Percentiles rank a stretch among this genome's conserved stretches.
Conservation (phyloP, 2,888 invertebrate genomes). For the Melanargia galathea region DNA sequence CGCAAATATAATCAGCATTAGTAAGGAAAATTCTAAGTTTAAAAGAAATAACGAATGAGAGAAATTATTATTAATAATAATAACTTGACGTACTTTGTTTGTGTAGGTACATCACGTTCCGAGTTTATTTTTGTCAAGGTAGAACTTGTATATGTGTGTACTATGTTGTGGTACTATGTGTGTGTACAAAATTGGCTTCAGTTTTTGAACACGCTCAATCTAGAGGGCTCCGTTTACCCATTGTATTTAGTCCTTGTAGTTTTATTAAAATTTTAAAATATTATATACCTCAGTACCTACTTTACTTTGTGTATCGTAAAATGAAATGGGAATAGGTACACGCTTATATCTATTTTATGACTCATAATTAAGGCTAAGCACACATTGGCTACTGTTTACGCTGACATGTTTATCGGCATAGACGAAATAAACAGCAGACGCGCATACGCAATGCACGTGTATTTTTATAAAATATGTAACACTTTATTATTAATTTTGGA, state of each 20-base stretch:
- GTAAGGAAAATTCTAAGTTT: no score
- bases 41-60: no score
- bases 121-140: no score
- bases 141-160: no score
- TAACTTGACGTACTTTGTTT: no score
- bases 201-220: background rate
- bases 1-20: no score
- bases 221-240: background rate
- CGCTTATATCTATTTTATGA: slow-evolving; percentile 7
- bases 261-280: background rate
- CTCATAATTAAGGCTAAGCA: slow-evolving; percentile 11
- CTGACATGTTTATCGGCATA: slow-evolving; percentile 8
- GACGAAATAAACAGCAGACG: slow-evolving; percentile 9
- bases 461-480: slow-evolving; percentile 5
- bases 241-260: background rate
- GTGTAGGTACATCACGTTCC: no score
- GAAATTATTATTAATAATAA: no score
- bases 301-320: slow-evolving; percentile 13
- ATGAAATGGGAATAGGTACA: slow-evolving; percentile 16
- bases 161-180: background rate
- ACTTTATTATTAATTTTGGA: background rate
- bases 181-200: background rate
- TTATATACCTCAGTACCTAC: background rate
- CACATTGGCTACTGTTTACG: slow-evolving; percentile 12
- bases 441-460: background rate